A percentile compares a stretch with the other conserved stretches of the same genome.
These are phyloP conservation scores for Cactoblastis cactorum DNA, from an alignment of 2,888 invertebrate species.

Conservation along the genomic window DNA sequence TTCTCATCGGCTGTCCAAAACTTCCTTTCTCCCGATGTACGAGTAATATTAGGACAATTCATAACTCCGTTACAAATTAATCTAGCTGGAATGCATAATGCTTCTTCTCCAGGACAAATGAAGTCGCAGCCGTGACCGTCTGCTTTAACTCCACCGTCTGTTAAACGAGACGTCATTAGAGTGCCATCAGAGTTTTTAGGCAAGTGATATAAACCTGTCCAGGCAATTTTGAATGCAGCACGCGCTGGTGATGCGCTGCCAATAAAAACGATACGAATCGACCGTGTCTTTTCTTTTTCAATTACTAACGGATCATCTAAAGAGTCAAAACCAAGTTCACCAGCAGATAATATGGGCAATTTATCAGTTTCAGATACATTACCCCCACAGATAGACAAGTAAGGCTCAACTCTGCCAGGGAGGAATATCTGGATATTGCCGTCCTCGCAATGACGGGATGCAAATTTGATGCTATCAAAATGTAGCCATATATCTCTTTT, in stretches of 20 bases:
- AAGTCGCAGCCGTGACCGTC: constrained; percentile 86
- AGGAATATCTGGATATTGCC: constrained; percentile 91
- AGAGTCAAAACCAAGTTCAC: constrained; percentile 84
- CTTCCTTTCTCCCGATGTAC: constrained; percentile 71
- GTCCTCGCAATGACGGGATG: constrained; percentile 91
- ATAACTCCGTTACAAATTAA: constrained; percentile 92
- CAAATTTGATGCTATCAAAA: constrained; percentile 91
- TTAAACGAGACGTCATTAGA: constrained; percentile 86
- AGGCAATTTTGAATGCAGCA: constrained; percentile 92
- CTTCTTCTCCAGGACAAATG: constrained; percentile 90
- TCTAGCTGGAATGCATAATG: constrained; percentile 89
- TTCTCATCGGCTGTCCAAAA: constrained; percentile 73
- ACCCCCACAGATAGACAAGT: constrained; percentile 90
- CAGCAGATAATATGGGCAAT: constrained; percentile 88
- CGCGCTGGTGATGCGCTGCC: constrained; percentile 89
- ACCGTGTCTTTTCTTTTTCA: constrained; percentile 81
- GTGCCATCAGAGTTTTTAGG: constrained; percentile 91
- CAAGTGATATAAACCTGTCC: constrained; percentile 93
- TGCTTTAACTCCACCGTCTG: constrained; percentile 75
- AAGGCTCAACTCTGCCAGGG: constrained; percentile 85
- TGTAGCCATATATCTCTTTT: constrained; percentile 93
- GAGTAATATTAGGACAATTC: constrained; percentile 87
- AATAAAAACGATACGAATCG: constrained; percentile 85
- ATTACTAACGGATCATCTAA: constrained; percentile 75
- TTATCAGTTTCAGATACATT: constrained; percentile 90